Evolutionary conservation across 1,140 invertebrate genomes (phyloP).

Genomic region (Neelides sp.): DNA sequence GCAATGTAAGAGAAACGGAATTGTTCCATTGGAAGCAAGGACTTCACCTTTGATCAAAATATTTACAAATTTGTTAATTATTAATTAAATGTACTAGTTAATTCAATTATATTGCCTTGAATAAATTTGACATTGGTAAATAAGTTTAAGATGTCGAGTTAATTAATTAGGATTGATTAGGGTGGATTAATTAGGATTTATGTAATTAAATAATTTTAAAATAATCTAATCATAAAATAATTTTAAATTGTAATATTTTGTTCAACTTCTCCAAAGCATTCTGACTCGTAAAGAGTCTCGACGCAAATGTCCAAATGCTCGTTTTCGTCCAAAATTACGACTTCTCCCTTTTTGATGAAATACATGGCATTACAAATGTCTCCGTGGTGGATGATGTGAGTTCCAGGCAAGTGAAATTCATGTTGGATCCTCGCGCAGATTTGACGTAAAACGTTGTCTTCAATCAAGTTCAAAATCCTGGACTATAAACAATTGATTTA

Average conservation of each 20-base stretch:
- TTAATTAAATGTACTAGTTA: not conserved
- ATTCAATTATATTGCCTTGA: too few relatives aligned
- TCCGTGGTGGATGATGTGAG: constrained; percentile 21
- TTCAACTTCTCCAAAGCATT: constrained; percentile 29
- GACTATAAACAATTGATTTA: constrained; percentile 11
- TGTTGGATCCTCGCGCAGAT: constrained; percentile 20
- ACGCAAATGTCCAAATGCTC: constrained; percentile 22
- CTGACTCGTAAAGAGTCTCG: constrained; percentile 22
- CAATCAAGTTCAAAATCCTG: constrained; percentile 16
- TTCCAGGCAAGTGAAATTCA: constrained; percentile 22
- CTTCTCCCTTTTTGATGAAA: constrained; percentile 28
- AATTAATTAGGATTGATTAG: too few relatives aligned
- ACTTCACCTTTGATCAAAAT: constrained; percentile 14
- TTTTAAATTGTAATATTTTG: not conserved
- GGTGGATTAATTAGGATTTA: too few relatives aligned
- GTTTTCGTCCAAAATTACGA: constrained; percentile 28
- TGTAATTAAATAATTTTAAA: not conserved
- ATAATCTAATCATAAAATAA: not conserved
- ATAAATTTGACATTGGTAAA: too few relatives aligned
- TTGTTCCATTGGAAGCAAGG: constrained; percentile 18
- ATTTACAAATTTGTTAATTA: not conserved
- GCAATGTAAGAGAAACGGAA: constrained; percentile 26
- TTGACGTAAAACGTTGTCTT: constrained; percentile 23
- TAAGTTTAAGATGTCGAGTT: not conserved
- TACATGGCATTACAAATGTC: constrained; percentile 25